phyloP scores from a whole-genome alignment of 2,113 vertebrate genomes.

The Osmerus mordax region DNA sequence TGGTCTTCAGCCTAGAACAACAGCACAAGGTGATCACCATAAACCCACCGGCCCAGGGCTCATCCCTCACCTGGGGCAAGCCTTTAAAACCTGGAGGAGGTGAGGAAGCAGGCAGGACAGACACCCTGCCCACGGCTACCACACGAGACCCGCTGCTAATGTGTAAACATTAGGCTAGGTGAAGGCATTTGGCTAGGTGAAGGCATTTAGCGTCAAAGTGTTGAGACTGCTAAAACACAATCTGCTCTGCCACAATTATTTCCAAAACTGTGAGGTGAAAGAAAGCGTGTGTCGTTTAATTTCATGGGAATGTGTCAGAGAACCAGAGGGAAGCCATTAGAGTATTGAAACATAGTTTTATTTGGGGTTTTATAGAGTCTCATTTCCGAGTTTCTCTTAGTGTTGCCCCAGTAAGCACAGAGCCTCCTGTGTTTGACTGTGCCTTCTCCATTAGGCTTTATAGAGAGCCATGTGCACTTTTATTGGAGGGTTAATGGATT shows the following conservation, averaged over 20 bases:
- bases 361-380: conserved; percentile 60
- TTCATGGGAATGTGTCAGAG: conserved; percentile 34
- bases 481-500: conserved; percentile 73
- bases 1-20: conserved; percentile 80
- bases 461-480: conserved; percentile 72
- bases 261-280: conserved; percentile 19
- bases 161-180: conserved; percentile 5
- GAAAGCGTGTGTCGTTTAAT: conserved; percentile 34
- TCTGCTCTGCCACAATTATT: background rate
- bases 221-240: background rate
- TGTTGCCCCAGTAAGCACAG: conserved; percentile 45
- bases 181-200: background rate
- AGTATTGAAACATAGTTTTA: conserved; percentile 45
- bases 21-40: conserved; percentile 78
- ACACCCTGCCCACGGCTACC: background rate
- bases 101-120: conserved; percentile 23
- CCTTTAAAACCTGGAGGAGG: conserved; percentile 4
- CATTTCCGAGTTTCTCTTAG: conserved; percentile 58
- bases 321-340: conserved; percentile 26
- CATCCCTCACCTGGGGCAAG: conserved; percentile 49
- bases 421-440: conserved; percentile 45
- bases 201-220: too few relatives aligned
- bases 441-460: conserved; percentile 69
- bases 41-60: conserved; percentile 62
- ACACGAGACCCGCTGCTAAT: background rate